phyloP scores from a whole-genome alignment of 1,140 invertebrate species.

The Polyergus mexicanus region DNA sequence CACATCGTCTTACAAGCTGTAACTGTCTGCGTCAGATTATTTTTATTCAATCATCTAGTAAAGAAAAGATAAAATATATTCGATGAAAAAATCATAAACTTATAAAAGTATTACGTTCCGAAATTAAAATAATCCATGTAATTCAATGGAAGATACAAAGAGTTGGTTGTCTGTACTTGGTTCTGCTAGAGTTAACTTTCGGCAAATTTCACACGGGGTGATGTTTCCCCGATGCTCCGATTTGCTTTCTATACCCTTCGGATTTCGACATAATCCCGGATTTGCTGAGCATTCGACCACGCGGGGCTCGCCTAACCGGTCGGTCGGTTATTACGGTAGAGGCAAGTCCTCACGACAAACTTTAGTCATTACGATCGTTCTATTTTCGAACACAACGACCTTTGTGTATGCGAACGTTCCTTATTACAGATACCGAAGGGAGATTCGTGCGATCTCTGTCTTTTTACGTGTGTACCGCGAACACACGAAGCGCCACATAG shows the following conservation, averaged over 20 bases:
- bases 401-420: conserved; percentile 40
- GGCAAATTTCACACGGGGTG: conserved; percentile 12
- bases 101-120: neutral
- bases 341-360: conserved; percentile 33
- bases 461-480: conserved; percentile 27
- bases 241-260: conserved; percentile 49
- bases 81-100: neutral
- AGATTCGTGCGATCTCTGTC: conserved; percentile 1
- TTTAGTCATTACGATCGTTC: conserved; percentile 59
- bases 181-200: conserved; percentile 10
- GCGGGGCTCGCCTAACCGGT: neutral
- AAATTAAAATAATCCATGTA: neutral
- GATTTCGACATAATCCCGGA: conserved; percentile 35
- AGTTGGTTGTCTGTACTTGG: neutral
- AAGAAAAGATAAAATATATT: no score
- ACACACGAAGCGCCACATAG: conserved; percentile 1
- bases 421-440: conserved; percentile 25
- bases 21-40: no score
- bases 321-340: conserved; percentile 23
- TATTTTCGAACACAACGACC: conserved; percentile 40
- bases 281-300: conserved; percentile 28
- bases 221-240: conserved; percentile 1
- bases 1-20: no score
- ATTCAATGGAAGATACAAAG: neutral
- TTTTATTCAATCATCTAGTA: no score